Conservation (phyloP, 2,113 vertebrate genomes). For the Dipodomys merriami region DNA sequence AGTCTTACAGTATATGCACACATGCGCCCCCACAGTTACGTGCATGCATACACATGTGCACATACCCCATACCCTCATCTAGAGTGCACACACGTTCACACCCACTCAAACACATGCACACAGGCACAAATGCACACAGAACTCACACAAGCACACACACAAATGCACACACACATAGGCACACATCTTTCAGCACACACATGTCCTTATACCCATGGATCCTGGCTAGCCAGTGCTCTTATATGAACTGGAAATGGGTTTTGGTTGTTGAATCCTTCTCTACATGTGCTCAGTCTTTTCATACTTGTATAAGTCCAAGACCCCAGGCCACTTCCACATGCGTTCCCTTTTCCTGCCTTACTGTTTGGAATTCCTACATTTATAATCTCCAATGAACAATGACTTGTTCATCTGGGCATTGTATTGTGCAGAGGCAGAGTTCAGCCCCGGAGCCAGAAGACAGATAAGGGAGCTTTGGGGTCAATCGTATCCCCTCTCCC, state of each 20-base stretch:
- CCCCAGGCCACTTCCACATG: too few species aligned
- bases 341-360: background rate
- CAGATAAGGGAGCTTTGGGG: background rate
- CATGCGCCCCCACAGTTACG: background rate
- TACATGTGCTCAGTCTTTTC: background rate
- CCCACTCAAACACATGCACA: too few species aligned
- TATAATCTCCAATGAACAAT: rapidly evolving
- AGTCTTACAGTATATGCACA: background rate
- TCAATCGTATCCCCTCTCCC: rapidly evolving
- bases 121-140: too few species aligned
- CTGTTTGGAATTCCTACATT: background rate
- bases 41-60: background rate
- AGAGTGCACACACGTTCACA: too few species aligned
- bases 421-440: background rate
- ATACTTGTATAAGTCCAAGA: background rate
- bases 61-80: too few species aligned
- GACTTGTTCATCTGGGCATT: rapidly evolving
- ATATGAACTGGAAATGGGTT: background rate
- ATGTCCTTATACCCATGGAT: background rate
- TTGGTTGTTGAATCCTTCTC: background rate
- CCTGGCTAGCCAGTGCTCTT: background rate
- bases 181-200: rapidly evolving
- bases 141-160: too few species aligned
- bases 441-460: background rate
- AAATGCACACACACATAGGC: too few species aligned